Evolutionary conservation across 1,140 invertebrate genomes (phyloP).

Genomic region (Rhyzopertha dominica): DNA sequence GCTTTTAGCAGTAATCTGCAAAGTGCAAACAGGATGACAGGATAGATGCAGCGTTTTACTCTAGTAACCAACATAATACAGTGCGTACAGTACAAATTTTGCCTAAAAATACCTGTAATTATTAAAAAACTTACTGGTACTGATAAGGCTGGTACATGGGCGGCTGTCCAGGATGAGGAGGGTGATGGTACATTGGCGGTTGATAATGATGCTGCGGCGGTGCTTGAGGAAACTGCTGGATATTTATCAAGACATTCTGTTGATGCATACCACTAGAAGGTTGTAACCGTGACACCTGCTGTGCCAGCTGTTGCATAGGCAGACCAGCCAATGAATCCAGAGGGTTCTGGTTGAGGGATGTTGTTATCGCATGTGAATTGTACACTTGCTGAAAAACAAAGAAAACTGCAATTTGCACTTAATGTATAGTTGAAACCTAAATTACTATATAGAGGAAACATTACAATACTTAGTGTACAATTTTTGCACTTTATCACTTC

Average conservation of each 20-base stretch:
- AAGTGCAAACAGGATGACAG: too few species aligned
- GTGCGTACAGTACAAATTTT: too few species aligned
- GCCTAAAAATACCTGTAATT: too few species aligned
- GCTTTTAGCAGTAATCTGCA: too few species aligned
- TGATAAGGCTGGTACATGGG: slow-evolving; percentile 39
- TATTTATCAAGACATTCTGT: slow-evolving; percentile 46
- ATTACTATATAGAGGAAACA: too few species aligned
- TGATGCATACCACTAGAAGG: slow-evolving; percentile 39
- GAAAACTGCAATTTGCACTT: too few species aligned
- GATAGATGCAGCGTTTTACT: too few species aligned
- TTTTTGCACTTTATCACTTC: too few species aligned
- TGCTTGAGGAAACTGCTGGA: slow-evolving; percentile 42
- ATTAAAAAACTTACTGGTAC: slow-evolving; percentile 40
- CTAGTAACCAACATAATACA: too few species aligned
- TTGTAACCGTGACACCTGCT: slow-evolving; percentile 42
- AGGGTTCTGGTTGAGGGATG: slow-evolving; percentile 22
- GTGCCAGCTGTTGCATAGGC: slow-evolving; percentile 43
- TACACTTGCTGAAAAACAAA: slow-evolving; percentile 40
- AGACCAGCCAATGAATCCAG: slow-evolving; percentile 34
- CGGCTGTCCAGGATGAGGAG: slow-evolving; percentile 29
- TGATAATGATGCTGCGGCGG: slow-evolving; percentile 35
- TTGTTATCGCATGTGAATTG: slow-evolving; percentile 21
- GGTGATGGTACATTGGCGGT: slow-evolving; percentile 26
- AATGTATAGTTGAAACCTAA: background rate
- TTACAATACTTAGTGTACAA: too few species aligned